Evolutionary conservation across 1,140 invertebrate species (phyloP).

Genomic region (Elymnias hypermnestra): DNA sequence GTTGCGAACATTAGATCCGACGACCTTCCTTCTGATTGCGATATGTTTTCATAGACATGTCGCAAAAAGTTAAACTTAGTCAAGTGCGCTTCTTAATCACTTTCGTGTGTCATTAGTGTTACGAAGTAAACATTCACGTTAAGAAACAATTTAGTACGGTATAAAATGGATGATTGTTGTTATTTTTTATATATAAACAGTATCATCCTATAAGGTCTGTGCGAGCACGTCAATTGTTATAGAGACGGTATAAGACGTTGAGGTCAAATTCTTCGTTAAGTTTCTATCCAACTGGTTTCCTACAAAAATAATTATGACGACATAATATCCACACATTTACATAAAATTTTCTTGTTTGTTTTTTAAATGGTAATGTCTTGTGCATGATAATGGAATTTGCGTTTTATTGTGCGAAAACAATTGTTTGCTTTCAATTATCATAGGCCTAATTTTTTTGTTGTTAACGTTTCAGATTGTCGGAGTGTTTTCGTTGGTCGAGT

Average conservation of each 20-base stretch:
- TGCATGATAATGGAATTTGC: constrained; percentile 4
- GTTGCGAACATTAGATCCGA: constrained; percentile 27
- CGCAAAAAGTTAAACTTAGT: constrained; percentile 33
- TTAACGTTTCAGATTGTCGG: constrained; percentile 39
- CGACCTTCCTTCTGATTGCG: constrained; percentile 33
- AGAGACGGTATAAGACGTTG: constrained; percentile 5
- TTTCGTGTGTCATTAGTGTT: constrained; percentile 26
- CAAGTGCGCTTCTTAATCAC: constrained; percentile 38
- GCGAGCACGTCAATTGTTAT: constrained; percentile 7
- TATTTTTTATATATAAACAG: no score
- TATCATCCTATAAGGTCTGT: no score
- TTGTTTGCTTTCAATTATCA: constrained; percentile 3
- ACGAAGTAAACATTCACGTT: constrained; percentile 16
- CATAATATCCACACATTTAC: constrained; percentile 25
- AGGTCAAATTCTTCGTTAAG: constrained; percentile 22
- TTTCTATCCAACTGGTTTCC: constrained; percentile 31
- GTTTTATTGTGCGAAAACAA: neutral
- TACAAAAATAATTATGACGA: constrained; percentile 23
- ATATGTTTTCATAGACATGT: constrained; percentile 29
- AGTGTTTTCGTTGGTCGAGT: constrained; percentile 23
- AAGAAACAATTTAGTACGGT: no score
- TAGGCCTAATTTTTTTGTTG: constrained; percentile 1
- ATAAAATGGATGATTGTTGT: no score
- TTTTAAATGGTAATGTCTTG: constrained; percentile 6
- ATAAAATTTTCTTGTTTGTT: constrained; percentile 16